A percentile compares a stretch with the other conserved stretches of the same genome.
phyloP scores from a whole-genome alignment of 2,888 invertebrate genomes.

The Xylophagus ater region DNA sequence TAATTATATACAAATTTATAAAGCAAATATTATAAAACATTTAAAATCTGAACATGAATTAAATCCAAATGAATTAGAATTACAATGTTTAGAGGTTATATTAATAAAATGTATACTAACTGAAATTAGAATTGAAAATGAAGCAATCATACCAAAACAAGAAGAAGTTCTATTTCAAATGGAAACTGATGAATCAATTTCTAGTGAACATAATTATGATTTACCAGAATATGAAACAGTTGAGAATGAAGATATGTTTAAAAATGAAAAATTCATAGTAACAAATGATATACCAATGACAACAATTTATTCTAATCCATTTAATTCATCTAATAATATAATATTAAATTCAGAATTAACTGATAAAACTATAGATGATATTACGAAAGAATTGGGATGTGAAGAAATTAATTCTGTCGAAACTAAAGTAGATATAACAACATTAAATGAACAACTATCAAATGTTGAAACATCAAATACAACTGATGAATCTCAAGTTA shows the following conservation, averaged over 20 bases:
- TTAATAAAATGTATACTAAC: not conserved
- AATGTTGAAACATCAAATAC: too few relatives aligned
- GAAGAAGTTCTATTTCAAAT: not conserved
- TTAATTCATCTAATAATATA: too few relatives aligned
- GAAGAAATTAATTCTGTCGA: not conserved
- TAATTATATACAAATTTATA: slow-evolving; percentile 14
- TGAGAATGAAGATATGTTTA: too few relatives aligned
- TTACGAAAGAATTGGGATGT: too few relatives aligned
- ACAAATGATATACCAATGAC: too few relatives aligned
- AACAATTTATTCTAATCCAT: too few relatives aligned
- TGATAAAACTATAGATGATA: too few relatives aligned
- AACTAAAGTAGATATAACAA: not conserved
- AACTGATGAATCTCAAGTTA: too few relatives aligned
- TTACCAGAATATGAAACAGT: not conserved
- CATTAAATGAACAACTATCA: not conserved
- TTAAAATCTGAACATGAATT: slow-evolving; percentile 10
- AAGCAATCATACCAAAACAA: not conserved
- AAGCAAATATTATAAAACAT: slow-evolving; percentile 13
- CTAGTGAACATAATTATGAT: not conserved
- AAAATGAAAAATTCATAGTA: too few relatives aligned
- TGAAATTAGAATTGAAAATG: not conserved
- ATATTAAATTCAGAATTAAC: too few relatives aligned
- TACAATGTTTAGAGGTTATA: too few relatives aligned
- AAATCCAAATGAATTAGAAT: too few relatives aligned
- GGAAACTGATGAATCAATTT: not conserved